phyloP scores from a whole-genome alignment of 2,797 vertebrate species.

The Podargus strigoides region DNA sequence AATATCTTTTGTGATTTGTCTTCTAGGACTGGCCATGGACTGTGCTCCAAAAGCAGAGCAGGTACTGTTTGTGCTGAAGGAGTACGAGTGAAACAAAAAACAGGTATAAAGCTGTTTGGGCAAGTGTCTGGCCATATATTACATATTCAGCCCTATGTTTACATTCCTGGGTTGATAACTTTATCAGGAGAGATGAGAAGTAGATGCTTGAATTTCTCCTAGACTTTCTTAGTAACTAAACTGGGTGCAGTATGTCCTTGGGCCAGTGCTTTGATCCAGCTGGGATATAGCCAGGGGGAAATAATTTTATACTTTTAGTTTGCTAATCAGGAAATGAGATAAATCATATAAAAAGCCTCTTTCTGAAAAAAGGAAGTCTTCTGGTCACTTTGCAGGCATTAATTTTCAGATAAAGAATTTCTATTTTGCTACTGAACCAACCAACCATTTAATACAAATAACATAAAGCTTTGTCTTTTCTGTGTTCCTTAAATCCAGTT shows the following conservation, averaged over 20 bases:
- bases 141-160: background rate
- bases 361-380: background rate
- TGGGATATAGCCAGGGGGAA: background rate
- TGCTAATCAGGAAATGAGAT: slow-evolving; percentile 45
- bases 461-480: background rate
- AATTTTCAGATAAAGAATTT: slow-evolving; percentile 28
- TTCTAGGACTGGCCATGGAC: background rate
- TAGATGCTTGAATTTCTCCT: background rate
- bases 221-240: background rate
- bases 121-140: background rate
- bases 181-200: background rate
- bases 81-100: background rate
- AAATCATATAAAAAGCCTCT: background rate
- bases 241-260: background rate
- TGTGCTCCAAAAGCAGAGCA: background rate
- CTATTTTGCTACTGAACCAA: background rate
- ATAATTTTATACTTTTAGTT: slow-evolving; percentile 12
- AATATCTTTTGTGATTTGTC: background rate
- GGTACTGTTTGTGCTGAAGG: background rate
- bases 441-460: background rate
- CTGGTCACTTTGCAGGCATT: background rate
- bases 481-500: background rate
- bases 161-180: background rate
- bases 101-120: background rate
- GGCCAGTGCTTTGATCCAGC: slow-evolving; percentile 23